Base-by-base conservation (phyloP, 2,797 vertebrate species). In the Hoplostethus atlanticus region DNA sequence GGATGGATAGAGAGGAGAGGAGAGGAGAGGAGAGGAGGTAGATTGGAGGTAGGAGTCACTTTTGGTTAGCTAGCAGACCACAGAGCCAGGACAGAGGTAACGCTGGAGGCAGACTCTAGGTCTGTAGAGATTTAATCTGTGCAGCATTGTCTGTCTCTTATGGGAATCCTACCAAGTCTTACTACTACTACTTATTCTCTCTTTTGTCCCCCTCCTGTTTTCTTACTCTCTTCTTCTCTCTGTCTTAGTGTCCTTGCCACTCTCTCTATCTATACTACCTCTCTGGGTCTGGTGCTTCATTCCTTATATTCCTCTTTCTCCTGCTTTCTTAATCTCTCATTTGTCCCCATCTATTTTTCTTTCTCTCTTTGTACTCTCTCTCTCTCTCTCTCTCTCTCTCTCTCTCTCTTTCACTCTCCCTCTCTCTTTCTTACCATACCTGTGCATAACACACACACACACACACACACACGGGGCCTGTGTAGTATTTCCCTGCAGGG, bases 61-160 rank as follows among this genome's bases (percentile, higher is more conserved):
- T 75, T 83, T 71, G 79, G 87, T 92, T 88, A 88, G 76, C 80
- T 28, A n/a, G 63, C 57, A 64, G 77, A 80, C 85, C 85, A 75
- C 83, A 78, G 86, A 89, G 82, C 71, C 73, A 71, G 81, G 85
- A 75, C 68, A 82, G 83, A 73, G 65, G 91, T 90, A 93, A 93
- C 58, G 62, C 88, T 91, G 94, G 89, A 86, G 64, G 66, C 68
- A 77, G 86, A 81, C 78, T 89, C 72, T 55, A 80, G 86, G 80
- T 82, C 86, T 84, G 79, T 84, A 84, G 80, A 88, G 91, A 92
- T 92, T 84, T 88, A 89, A 92, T 90, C 92, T 89, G 53, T 2
- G 36, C 61, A 54, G 72, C 34, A 58, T 57, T 47, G 64, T 87
- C 79, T 61, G 83, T 85, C 50, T 80, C 84, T 88, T 85, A 79